Evolutionary conservation across 2,113 vertebrate genomes (phyloP), one percentile per base, ranked within the genome.

Genomic region (Cyprinodon tularosa): DNA sequence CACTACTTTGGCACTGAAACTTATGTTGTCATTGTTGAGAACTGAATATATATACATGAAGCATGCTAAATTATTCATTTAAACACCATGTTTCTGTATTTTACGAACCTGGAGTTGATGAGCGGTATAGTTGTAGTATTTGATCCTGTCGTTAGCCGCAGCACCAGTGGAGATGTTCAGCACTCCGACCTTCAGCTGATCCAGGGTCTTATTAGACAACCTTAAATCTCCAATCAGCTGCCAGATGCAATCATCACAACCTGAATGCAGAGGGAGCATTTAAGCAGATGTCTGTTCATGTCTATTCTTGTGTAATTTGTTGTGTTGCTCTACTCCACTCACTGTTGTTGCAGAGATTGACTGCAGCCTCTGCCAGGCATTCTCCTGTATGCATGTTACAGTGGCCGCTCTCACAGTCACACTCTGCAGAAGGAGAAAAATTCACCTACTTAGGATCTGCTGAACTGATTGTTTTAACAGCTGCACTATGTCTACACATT

Each of bases 171-270:
- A 97, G 86, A 99, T 95, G 71, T 96, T 98, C 86, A 97, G 71
- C 67, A 99, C 89, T 47, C 90, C 94, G 0, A 95, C 94, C 85
- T 93, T 98, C 83, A 97, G 92, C 81, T 96, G 94, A 72, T 97
- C 96, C 0, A 97, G 91, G 3, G 96, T 95, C 77, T 96, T 94
- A 3, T 95, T 95, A 5, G 96, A 95, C 76, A 93, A 75, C 37
- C 86, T 88, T 47, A 99, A 89, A 85, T 99, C 98, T 20, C 96
- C 95, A 5, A 96, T 97, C 92, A 98, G 94, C 89, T 97, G 95
- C 98, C 97, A 98, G 76, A 97, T 95, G 50, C 98, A 99, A 50
- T 97, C 96, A 74, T 99, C 96, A 37, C 98, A 99, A 82, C 92
- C 98, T 99, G 82, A 71, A 82, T 72, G 39, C 50, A 65, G 48